Evolutionary conservation across 2,113 vertebrate genomes (phyloP).

Genomic region (Bubalus kerabau): DNA sequence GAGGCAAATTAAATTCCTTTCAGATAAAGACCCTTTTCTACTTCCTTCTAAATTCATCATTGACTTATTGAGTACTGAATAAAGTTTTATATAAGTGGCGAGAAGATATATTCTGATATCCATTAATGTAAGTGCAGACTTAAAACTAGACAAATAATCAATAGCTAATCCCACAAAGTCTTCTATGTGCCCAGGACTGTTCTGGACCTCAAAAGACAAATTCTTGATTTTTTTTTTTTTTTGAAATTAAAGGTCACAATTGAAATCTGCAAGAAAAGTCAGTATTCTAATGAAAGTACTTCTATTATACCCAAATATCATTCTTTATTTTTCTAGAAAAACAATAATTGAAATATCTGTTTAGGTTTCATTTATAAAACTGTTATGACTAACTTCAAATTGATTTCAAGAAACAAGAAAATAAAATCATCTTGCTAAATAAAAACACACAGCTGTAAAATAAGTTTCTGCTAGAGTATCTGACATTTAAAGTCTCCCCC

Average conservation of each 20-base stretch:
- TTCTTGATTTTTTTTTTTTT: background rate
- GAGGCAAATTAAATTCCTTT: background rate
- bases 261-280: background rate
- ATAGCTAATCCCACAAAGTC: background rate
- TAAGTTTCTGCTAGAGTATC: background rate
- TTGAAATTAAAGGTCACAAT: background rate
- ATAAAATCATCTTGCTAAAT: background rate
- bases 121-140: background rate
- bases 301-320: background rate
- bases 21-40: background rate
- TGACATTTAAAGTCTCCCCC: background rate
- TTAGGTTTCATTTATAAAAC: background rate
- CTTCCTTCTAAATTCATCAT: conserved; percentile 14
- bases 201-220: background rate
- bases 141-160: background rate
- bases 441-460: background rate
- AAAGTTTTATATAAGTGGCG: background rate
- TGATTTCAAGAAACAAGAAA: background rate
- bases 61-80: background rate
- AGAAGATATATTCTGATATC: background rate
- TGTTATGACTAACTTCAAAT: background rate
- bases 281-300: background rate
- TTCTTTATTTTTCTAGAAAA: background rate
- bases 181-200: background rate
- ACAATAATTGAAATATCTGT: background rate